Evolutionary conservation across 2,113 vertebrate species (phyloP), one percentile per base, ranked within the genome.

Genomic region (Channa argus): DNA sequence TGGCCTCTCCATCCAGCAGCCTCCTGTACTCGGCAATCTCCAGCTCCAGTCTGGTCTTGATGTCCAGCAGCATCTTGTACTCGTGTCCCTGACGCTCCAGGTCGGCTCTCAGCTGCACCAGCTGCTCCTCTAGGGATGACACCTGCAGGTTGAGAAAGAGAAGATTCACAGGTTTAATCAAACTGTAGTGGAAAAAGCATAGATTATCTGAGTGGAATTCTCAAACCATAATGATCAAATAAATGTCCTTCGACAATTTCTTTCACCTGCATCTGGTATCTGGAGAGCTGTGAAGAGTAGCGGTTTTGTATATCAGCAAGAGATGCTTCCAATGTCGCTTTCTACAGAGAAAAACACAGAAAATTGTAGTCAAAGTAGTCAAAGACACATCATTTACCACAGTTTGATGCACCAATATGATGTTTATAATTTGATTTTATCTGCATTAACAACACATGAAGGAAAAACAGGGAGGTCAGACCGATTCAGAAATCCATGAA

Each of bases 11-110:
- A 0, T 94, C 93, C 89, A 94, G 63, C 63, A 97, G 94, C 65
- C 91, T 90, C 43, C 87, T 89, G 92, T 97, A 98, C 73, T 95
- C 95, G 0, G 94, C 81, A 12, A 97, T 97, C 91, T 97, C 96
- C 92, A 95, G 50, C 91, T 97, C 96, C 91, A 97, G 79, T 3
- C 90, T 80, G 61, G 91, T 94, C 71, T 97, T 97, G 86, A 94
- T 92, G 0, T 95, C 93, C 74, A 97, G 92, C 24, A 98, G 94
- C 15, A 72, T 77, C 51, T 88, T 76, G 70, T 97, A 96, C 4
- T 96, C 95, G 3, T 91, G 89, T 10, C 89, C 86, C 89, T 96
- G 96, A 1, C 93, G 92, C 83, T 95, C 94, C 38, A 91, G 91
- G 64, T 96, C 94, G 0, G 51, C 82, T 3, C 93, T 89, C 44